A percentile compares a stretch with the other conserved stretches of the same genome.
Conservation (phyloP, 2,888 invertebrate species). For the Parelbella ahira region DNA sequence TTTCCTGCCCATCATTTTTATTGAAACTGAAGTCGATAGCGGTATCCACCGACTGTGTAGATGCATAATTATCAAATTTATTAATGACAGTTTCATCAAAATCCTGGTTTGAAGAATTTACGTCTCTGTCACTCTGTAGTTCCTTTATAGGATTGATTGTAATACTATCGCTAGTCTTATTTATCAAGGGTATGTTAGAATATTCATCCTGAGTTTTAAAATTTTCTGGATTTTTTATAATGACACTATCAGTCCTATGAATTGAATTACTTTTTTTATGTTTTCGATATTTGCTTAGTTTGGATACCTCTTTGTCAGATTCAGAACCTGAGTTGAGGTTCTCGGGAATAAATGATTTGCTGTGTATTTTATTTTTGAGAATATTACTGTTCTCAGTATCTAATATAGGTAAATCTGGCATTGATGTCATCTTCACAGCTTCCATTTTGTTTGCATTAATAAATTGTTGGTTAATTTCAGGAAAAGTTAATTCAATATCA, state of each 20-base stretch:
- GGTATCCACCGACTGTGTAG: slow-evolving; percentile 1
- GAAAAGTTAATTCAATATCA: slow-evolving; percentile 71
- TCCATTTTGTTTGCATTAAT: slow-evolving; percentile 69
- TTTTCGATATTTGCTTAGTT: slow-evolving; percentile 68
- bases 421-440: slow-evolving; percentile 34
- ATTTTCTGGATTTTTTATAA: slow-evolving; percentile 73
- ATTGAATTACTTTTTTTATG: slow-evolving; percentile 38
- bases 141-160: background rate
- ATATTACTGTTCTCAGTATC: slow-evolving; percentile 34
- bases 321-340: slow-evolving; percentile 36
- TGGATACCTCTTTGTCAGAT: slow-evolving; percentile 51
- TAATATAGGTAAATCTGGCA: slow-evolving; percentile 42
- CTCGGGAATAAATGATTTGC: slow-evolving; percentile 27
- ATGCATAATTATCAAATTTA: background rate
- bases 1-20: slow-evolving; percentile 35
- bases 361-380: slow-evolving; percentile 29
- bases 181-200: background rate
- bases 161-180: background rate
- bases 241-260: slow-evolving; percentile 65
- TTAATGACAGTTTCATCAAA: slow-evolving; percentile 32
- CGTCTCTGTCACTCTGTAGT: background rate
- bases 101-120: slow-evolving; percentile 12
- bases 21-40: slow-evolving; percentile 62
- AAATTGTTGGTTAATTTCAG: slow-evolving; percentile 75
- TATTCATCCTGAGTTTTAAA: slow-evolving; percentile 42